These are phyloP conservation scores for Geophilus truncorum DNA, from an alignment of 2,888 invertebrate genomes.

Conservation along the genomic window DNA sequence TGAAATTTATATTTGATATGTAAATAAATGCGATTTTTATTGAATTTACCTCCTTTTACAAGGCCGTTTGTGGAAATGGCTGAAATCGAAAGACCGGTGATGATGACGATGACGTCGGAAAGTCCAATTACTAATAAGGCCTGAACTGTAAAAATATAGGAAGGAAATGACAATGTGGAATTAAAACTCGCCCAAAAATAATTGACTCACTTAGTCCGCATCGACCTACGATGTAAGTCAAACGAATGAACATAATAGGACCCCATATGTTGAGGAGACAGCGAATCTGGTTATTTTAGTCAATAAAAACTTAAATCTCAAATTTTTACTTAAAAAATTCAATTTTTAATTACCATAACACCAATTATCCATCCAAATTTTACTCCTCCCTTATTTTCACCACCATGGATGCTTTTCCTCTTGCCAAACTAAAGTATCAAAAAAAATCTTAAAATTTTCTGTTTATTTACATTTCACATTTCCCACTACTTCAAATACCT, in stretches of 20 bases:
- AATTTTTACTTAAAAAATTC: background rate
- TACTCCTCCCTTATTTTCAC: slow-evolving; percentile 32
- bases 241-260: slow-evolving; percentile 37
- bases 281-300: slow-evolving; percentile 30
- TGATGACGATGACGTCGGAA: slow-evolving; percentile 76
- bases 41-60: slow-evolving; percentile 94
- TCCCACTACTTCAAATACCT: too few relatives aligned
- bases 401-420: background rate
- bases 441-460: too few relatives aligned
- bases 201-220: slow-evolving; percentile 36
- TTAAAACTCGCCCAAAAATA: background rate
- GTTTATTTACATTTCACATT: too few relatives aligned
- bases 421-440: background rate
- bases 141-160: slow-evolving; percentile 45
- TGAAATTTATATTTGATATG: slow-evolving; percentile 42
- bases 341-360: slow-evolving; percentile 61
- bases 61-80: slow-evolving; percentile 84
- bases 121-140: slow-evolving; percentile 70
- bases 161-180: too few relatives aligned
- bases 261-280: slow-evolving; percentile 38
- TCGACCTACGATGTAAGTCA: slow-evolving; percentile 38
- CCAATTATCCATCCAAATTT: slow-evolving; percentile 89
- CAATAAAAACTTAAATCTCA: too few relatives aligned
- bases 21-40: too few relatives aligned
- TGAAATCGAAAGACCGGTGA: slow-evolving; percentile 67